Percentiles rank a stretch among this genome's conserved stretches.
Conservation (phyloP, 2,113 vertebrate genomes). For the Smithornis capensis region DNA sequence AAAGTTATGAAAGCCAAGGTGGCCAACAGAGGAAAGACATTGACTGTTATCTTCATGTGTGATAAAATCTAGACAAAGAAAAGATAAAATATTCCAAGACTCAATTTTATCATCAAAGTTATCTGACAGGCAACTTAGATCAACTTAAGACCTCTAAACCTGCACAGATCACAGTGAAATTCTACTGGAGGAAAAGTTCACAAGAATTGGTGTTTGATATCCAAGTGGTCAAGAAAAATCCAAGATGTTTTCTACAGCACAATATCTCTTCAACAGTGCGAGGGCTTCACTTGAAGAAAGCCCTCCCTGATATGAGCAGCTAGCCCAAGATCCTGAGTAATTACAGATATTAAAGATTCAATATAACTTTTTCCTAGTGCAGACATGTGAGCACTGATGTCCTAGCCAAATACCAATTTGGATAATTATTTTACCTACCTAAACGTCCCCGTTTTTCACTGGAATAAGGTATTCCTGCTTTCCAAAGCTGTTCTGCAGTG, state of each 20-base stretch:
- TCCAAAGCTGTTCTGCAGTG: neutral
- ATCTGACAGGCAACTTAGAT: rapidly evolving
- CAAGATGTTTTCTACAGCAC: rapidly evolving
- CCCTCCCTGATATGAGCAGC: rapidly evolving
- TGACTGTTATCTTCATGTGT: rapidly evolving
- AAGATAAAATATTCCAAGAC: neutral
- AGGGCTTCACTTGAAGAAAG: neutral
- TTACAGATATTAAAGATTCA: neutral
- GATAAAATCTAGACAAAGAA: neutral
- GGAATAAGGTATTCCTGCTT: conserved; percentile 7
- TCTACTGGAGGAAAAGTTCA: rapidly evolving
- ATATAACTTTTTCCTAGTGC: neutral
- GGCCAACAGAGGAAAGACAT: neutral
- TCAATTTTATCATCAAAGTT: neutral
- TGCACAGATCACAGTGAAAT: neutral
- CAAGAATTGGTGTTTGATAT: rapidly evolving
- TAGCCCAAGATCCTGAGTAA: neutral
- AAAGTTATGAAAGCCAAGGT: neutral
- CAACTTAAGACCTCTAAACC: neutral
- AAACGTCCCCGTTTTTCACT: neutral
- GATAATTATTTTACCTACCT: conserved; percentile 47
- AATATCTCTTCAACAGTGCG: rapidly evolving
- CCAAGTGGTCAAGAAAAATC: neutral
- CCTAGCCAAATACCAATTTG: neutral
- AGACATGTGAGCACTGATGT: neutral